Base-by-base conservation (phyloP, 1,140 invertebrate species). In the Tetranychus cinnabarinus region DNA sequence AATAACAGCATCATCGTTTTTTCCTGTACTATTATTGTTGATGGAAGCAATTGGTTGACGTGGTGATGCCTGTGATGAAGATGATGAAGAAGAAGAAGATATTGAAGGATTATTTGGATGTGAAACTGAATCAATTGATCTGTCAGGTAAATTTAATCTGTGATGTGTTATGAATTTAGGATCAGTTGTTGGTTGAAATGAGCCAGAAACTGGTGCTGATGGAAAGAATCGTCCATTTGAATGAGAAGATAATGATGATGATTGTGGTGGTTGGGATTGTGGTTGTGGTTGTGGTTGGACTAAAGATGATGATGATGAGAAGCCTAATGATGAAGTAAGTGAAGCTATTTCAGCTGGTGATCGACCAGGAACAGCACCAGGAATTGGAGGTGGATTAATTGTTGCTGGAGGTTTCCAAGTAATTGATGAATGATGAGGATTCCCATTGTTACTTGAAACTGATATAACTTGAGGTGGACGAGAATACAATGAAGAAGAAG, bases 1-100 rank as follows among this genome's bases (percentile, higher is more conserved):
- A 50, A 65, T 65, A 3, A 65, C 64, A 1, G 63, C 61, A 61
- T 65, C 64, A 48, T 65, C 64, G 36, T 65, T 65, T 54, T 65
- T 63, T 8, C n/a, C 13, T 8, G 37, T 31, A 10, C 5, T 6
- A 42, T 42, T 23, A 23, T 42, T 42, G 39, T 42, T 42, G 39
- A 42, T 5, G 39, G 39, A 42, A 12, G 15, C n/a, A 15, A 45
- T 34, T 36, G 36, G 15, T n/a, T 8, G n/a, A 7, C 7, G 23
- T 12, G 31, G 23, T n/a, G n/a, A n/a, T 6, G 50, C 31, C 12
- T 13, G 6, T 23, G 50, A 4, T 8, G 31, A 23, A 52, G 50
- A 2, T n/a, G 50, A 2, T 8, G 23, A 2, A 33, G 23, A 6
- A 50, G 23, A 52, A n/a, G 31, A n/a, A 52, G 50, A 52, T n/a